Base-by-base conservation (phyloP, 2,888 invertebrate species). In the Aleiodes alternator region DNA sequence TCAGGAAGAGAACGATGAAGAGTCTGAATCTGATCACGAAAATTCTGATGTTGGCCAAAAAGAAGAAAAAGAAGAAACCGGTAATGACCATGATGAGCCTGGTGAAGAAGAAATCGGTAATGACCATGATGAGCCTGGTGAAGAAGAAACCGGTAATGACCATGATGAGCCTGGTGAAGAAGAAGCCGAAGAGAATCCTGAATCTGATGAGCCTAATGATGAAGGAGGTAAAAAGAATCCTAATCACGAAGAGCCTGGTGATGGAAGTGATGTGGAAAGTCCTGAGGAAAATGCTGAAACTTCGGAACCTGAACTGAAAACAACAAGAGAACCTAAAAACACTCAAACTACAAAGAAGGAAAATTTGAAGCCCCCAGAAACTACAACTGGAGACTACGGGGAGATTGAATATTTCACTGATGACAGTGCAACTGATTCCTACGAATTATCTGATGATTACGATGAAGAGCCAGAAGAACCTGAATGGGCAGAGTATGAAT, bases 321-420 rank as follows among this genome's bases (percentile, higher is more conserved):
- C 53, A 16, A 53, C 7, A 6, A 53, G 16, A 16, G 7, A 53
- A 53, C 14, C 64, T 6, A 38, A 64, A 64, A 8, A 14, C 9
- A 11, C 23, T 11, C 48, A 50, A 16, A 9, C 14, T 48, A 14
- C 23, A 1, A 4, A 64, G 16, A n/a, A 38, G n/a, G n/a, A 12
- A 4, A 11, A 8, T 6, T 59, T 34, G 8, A 11, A 43, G 7
- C n/a, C 34, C 4, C 34, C n/a, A 59, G 9, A 23, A 16, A 48
- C 64, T 23, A 48, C 64, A 14, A 38, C 8, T 9, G 48, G 43
- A 12, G 64, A 75, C 31, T 71, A 73, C 29, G 73, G 55, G 31
- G 73, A 73, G 11, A 55, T 71, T 8, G 79, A 77, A 5, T 70
- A 72, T 50, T 59, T 74, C 6, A 74, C 69, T 9, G 76, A 66